A percentile compares a stretch with the other conserved stretches of the same genome.
Conservation (phyloP, 2,888 invertebrate genomes). For the Cabera pusaria region DNA sequence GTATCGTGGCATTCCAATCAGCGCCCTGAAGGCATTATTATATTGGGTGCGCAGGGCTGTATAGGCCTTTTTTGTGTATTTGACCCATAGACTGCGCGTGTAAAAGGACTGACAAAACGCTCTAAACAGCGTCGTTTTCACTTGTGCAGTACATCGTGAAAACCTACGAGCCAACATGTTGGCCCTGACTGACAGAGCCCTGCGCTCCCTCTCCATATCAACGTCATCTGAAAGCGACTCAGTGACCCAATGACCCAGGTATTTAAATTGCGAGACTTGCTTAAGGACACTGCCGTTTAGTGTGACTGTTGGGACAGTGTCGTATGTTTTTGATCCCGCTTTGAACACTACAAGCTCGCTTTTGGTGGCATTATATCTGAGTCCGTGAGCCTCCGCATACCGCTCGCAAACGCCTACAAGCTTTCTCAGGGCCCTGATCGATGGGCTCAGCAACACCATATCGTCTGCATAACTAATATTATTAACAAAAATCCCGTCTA, state of each 20-base stretch:
- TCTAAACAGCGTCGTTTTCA: conserved; percentile 1
- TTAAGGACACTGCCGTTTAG: not conserved
- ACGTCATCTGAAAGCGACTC: not conserved
- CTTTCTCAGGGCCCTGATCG: conserved; percentile 1
- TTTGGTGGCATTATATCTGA: conserved; percentile 9
- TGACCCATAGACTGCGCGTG: no score
- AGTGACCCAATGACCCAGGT: conserved; percentile 2
- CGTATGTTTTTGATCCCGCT: conserved; percentile 2
- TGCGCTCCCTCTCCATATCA: no score
- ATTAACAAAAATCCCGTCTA: not conserved
- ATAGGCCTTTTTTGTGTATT: no score
- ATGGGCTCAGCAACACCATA: conserved; percentile 7
- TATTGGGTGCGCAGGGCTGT: no score
- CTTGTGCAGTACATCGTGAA: not conserved
- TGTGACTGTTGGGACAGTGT: not conserved
- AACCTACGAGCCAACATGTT: no score
- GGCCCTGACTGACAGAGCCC: no score
- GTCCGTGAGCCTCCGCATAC: conserved; percentile 8
- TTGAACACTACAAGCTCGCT: conserved; percentile 11
- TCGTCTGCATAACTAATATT: conserved; percentile 7
- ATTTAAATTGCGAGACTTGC: not conserved
- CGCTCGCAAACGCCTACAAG: not conserved
- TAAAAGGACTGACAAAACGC: no score
- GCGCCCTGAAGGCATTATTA: no score
- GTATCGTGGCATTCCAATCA: no score